Conservation (phyloP, 2,113 vertebrate genomes). For the Copsychus sechellarum region DNA sequence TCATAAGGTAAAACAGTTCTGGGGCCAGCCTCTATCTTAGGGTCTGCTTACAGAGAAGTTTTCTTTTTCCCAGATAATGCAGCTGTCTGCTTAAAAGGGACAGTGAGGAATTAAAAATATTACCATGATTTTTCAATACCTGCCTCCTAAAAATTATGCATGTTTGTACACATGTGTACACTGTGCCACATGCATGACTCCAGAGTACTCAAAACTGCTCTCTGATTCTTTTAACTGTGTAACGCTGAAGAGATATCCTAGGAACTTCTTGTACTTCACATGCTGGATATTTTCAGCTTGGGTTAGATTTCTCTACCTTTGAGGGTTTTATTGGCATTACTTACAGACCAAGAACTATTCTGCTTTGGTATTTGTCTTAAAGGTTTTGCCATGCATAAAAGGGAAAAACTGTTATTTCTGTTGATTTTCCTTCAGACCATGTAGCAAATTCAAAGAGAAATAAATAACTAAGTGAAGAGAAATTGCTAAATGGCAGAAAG, state of each 20-base stretch:
- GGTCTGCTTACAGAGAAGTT: not conserved
- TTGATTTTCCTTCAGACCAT: not conserved
- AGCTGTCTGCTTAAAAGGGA: not conserved
- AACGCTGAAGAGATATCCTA: not conserved
- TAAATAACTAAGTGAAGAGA: not conserved
- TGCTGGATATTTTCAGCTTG: not conserved
- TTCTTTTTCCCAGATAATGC: not conserved
- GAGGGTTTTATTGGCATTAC: not conserved
- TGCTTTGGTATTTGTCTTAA: not conserved
- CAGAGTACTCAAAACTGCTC: not conserved
- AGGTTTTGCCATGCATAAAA: not conserved
- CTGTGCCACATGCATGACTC: rapidly evolving
- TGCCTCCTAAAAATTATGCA: not conserved
- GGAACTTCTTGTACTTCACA: not conserved
- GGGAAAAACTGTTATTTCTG: not conserved
- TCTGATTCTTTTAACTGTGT: not conserved
- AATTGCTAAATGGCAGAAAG: not conserved
- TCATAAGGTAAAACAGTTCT: not conserved
- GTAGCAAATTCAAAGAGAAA: not conserved
- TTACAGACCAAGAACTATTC: not conserved
- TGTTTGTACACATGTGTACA: rapidly evolving
- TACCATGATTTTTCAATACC: not conserved
- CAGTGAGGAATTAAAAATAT: not conserved
- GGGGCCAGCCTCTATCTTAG: not conserved
- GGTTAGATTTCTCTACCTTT: not conserved